Evolutionary conservation across 2,797 vertebrate genomes (phyloP).

Genomic region (Sebastes trivittatus): DNA sequence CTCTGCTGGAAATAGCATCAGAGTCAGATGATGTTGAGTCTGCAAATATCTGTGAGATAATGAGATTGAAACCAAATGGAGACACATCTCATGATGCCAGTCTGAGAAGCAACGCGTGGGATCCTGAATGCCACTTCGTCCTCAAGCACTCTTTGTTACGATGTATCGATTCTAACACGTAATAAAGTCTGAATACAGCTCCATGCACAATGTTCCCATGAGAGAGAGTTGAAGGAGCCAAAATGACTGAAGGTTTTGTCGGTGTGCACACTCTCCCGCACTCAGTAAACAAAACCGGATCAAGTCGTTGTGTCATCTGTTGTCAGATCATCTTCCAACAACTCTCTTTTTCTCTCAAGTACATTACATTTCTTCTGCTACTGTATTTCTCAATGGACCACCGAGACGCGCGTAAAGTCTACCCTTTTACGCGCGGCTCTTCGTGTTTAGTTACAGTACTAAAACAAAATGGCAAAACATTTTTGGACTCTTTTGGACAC

Average conservation of each 20-base stretch:
- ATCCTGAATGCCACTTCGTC: conserved; percentile 10
- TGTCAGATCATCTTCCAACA: not conserved
- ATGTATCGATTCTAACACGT: conserved; percentile 55
- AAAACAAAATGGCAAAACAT: not conserved
- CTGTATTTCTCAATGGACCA: not conserved
- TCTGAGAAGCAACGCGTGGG: conserved; percentile 27
- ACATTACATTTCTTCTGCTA: not conserved
- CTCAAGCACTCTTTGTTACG: not conserved
- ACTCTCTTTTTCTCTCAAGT: too few species aligned
- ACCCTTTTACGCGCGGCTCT: not conserved
- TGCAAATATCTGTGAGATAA: not conserved
- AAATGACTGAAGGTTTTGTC: not conserved
- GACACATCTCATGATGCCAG: not conserved
- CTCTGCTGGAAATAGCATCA: too few species aligned
- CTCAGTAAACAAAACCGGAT: not conserved
- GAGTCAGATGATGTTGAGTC: too few species aligned
- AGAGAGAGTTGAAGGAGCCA: conserved; percentile 3
- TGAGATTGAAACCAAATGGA: not conserved
- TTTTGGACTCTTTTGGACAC: not conserved
- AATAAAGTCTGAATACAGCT: conserved; percentile 31
- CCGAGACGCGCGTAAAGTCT: not conserved
- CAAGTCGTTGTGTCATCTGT: not conserved
- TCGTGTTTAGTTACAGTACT: rapidly evolving
- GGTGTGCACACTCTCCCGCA: not conserved
- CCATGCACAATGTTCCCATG: conserved; percentile 12